Base-by-base conservation (phyloP, 2,797 vertebrate genomes). In the Argyrosomus regius region DNA sequence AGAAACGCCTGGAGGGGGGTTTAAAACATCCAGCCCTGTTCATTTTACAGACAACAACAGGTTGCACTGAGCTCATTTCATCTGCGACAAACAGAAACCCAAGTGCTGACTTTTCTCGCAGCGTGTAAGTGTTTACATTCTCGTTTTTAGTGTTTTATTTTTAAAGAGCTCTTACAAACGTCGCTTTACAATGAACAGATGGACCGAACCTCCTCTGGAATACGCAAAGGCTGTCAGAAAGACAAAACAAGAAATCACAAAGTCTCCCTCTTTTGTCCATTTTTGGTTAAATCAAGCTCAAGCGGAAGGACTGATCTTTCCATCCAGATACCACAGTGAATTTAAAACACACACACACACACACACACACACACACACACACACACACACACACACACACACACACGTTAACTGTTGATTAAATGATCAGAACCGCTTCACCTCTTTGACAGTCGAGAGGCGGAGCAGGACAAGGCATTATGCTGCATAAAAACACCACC, bases 271-370 rank as follows among this genome's bases (percentile, higher is more conserved):
- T 53, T 70, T 53, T 28, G 39, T 85, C 72, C 46, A 9, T 77
- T 73, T 87, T 87, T 85, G 76, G 83, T 89, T 77, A 75, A 70
- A 81, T 53, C 1, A 14, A 87, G 83, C 49, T 39, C 49, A 24
- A 39, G 68, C 9, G 18, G 61, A 75, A 57, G 61, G 43, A 80
- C 50, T 43, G 43, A 49, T 58, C 66, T 58, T 26, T 69, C 53
- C 56, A 43, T 61, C 59, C 63, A 39, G 73, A 60, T 73, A 75
- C 79, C 83, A 82, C 82, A 87, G 83, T 64, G 20, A 71, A 14
- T 50, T 45, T 11, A 54, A 39, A 57, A 78, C 43, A 72, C 73
- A 69, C 76, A 57, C 20, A 35, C 28, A 6, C 28, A 3, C 3
- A 31, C 28, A 31, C 31, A 4, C 28, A 28, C 28, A 1, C 31